These are phyloP conservation scores for Cinclus mexicanus DNA, from an alignment of 2,113 vertebrate genomes.

Conservation along the genomic window DNA sequence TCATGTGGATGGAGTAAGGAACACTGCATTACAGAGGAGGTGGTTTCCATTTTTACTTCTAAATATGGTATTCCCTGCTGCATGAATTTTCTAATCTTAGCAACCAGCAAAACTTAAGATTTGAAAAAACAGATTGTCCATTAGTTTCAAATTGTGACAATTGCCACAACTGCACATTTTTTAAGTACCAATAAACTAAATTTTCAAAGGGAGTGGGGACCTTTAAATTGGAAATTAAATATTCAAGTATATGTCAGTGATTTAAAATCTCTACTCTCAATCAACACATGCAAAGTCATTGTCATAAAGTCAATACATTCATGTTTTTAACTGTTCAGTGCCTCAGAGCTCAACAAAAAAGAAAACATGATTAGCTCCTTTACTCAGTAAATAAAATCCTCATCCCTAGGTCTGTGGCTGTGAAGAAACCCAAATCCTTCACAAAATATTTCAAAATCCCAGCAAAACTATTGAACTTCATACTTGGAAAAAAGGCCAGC, in stretches of 20 bases:
- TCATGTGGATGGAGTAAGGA: background rate
- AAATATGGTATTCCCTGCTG: background rate
- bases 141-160: background rate
- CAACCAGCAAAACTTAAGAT: background rate
- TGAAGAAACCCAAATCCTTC: background rate
- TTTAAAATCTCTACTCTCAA: background rate
- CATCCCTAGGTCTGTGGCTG: background rate
- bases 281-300: fast-evolving
- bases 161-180: background rate
- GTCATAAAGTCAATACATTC: background rate
- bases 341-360: background rate
- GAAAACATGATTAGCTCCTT: background rate
- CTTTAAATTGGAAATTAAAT: background rate
- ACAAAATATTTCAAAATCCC: background rate
- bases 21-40: background rate
- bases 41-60: background rate
- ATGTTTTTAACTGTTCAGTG: background rate
- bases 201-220: background rate
- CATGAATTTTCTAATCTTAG: background rate
- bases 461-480: background rate
- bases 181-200: background rate
- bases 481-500: background rate
- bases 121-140: background rate
- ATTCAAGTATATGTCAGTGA: background rate
- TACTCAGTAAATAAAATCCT: background rate